Percentiles rank a stretch among this genome's conserved stretches.
These are phyloP conservation scores for Laticauda laticaudata DNA, from an alignment of 2,113 vertebrate genomes.

Conservation along the genomic window DNA sequence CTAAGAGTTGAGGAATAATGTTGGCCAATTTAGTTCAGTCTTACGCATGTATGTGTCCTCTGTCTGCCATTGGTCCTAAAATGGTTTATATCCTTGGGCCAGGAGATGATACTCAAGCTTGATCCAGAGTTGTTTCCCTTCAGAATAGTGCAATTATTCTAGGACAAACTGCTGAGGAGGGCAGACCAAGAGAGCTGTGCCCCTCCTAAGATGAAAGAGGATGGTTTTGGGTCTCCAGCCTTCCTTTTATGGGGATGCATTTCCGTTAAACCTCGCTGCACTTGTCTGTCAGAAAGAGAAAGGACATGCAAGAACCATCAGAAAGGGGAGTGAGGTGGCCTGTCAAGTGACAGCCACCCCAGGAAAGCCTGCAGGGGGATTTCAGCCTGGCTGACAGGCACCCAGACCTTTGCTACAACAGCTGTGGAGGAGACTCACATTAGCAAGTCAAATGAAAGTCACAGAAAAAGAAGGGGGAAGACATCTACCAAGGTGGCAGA, in stretches of 20 bases:
- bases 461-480: not conserved
- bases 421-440: constrained; percentile 12
- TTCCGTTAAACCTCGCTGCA: constrained; percentile 26
- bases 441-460: constrained; percentile 27
- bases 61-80: not conserved
- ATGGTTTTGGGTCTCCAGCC: not conserved
- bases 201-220: not conserved
- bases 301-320: constrained; percentile 15
- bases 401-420: constrained; percentile 27
- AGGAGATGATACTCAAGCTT: not conserved
- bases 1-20: not conserved
- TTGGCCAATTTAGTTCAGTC: not conserved
- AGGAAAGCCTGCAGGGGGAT: constrained; percentile 28
- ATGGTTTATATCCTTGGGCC: not conserved
- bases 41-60: not conserved
- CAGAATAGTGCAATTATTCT: not conserved
- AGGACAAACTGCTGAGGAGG: not conserved
- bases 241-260: not conserved
- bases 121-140: not conserved
- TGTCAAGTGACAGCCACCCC: constrained; percentile 29
- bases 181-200: not conserved
- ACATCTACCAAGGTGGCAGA: not conserved
- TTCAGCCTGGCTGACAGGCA: constrained; percentile 27
- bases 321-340: constrained; percentile 20
- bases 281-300: constrained; percentile 21